phyloP scores from a whole-genome alignment of 1,140 invertebrate genomes.

The Euura lappo region DNA sequence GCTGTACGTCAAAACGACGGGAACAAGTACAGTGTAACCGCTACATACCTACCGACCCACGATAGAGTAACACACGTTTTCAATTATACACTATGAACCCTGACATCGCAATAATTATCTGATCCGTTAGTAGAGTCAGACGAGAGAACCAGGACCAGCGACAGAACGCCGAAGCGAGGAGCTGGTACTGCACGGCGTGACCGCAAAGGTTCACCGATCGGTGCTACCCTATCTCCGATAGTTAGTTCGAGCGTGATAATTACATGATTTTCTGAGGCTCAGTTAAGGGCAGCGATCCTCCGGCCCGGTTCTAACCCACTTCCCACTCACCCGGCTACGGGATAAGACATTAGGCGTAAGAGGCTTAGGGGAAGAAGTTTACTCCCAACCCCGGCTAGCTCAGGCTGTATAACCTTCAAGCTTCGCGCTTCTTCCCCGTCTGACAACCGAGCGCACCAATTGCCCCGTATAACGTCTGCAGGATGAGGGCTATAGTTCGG shows the following conservation, averaged over 20 bases:
- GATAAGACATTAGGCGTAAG: slow-evolving; percentile 43
- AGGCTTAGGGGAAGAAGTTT: slow-evolving; percentile 12
- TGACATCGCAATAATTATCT: slow-evolving; percentile 57
- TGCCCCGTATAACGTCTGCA: background rate
- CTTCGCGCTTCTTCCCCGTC: background rate
- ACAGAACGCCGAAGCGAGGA: background rate
- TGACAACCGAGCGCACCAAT: background rate
- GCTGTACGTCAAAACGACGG: background rate
- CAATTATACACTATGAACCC: slow-evolving; percentile 56
- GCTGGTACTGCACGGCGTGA: background rate
- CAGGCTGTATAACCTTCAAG: background rate
- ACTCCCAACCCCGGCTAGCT: background rate
- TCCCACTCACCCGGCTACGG: slow-evolving; percentile 28
- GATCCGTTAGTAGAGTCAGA: slow-evolving; percentile 42
- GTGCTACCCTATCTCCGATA: slow-evolving; percentile 32
- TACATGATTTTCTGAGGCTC: slow-evolving; percentile 49
- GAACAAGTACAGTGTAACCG: background rate
- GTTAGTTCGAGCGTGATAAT: slow-evolving; percentile 55
- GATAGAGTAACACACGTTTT: slow-evolving; percentile 51
- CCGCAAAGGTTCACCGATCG: slow-evolving; percentile 12
- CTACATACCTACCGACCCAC: background rate
- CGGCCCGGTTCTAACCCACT: slow-evolving; percentile 6
- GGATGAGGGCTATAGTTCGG: background rate
- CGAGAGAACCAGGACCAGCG: background rate
- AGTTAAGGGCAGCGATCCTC: slow-evolving; percentile 32